Evolutionary conservation across 2,888 invertebrate species (phyloP), one percentile per base, ranked within the genome.

Genomic region (Monoplex corrugatus): DNA sequence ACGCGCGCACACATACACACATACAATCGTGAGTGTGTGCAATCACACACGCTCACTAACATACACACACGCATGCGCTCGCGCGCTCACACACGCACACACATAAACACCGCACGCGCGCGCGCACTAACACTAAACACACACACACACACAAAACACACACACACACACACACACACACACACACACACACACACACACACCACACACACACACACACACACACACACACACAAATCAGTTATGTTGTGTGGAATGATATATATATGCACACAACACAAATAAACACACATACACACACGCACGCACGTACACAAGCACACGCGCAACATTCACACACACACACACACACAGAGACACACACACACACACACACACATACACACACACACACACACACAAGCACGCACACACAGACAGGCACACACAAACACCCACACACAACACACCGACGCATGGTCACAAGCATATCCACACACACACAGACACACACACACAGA

Each of bases 191-290:
- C 80, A 43, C 43, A 80, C 43, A 68, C 23, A 80, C 43, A 3
- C n/a, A 40, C 13, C 80, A 80, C 80, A 80, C 80, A 80, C 80
- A 80, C 75, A 38, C 38, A 75, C 75, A 75, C 75, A 75, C 43
- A 44, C 80, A 80, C 80, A 44, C 80, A 43, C 80, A 80, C 43
- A 43, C 80, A n/a, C 80, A n/a, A n/a, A n/a, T n/a, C n/a, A n/a
- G n/a, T n/a, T n/a, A n/a, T n/a, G n/a, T n/a, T n/a, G n/a, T n/a
- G n/a, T n/a, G n/a, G n/a, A n/a, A n/a, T n/a, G n/a, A 84, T 28
- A 43, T 45, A 45, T 45, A 84, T 45, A 84, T 45, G 19, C 84
- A 84, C 45, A 43, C 84, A 45, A 84, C 50, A 45, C 50, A 84
- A 10, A 43, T 45, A 45, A 44, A 84, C 82, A 38, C 82, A 32